Conservation (phyloP, 2,797 vertebrate species). For the Odontamblyopus rebecca region DNA sequence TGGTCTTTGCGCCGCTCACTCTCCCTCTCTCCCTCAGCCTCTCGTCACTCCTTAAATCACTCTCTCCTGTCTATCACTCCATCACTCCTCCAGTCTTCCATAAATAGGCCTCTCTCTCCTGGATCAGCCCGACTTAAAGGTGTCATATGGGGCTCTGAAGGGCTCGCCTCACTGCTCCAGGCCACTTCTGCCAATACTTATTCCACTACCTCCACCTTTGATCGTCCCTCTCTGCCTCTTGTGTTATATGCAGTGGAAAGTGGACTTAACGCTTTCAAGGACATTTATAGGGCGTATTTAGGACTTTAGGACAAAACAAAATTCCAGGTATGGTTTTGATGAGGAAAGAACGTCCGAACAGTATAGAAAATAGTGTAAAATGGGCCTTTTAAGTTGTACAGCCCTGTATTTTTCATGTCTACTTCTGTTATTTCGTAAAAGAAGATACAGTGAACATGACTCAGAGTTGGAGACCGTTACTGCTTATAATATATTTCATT, state of each 20-base stretch:
- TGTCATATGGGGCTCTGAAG: conserved; percentile 63
- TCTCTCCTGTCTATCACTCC: conserved; percentile 46
- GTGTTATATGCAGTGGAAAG: conserved; percentile 19
- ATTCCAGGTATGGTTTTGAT: too few relatives aligned
- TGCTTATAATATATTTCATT: too few relatives aligned
- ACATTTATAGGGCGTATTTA: neutral
- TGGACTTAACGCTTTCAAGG: neutral
- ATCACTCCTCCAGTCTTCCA: conserved; percentile 44
- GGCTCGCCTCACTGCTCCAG: conserved; percentile 59
- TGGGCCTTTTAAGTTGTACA: too few relatives aligned
- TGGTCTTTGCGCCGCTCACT: conserved; percentile 45
- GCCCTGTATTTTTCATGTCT: too few relatives aligned
- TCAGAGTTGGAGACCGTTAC: too few relatives aligned
- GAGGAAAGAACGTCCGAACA: too few relatives aligned
- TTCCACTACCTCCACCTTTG: conserved; percentile 56
- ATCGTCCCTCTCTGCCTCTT: conserved; percentile 38
- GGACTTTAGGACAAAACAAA: neutral
- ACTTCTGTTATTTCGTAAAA: too few relatives aligned
- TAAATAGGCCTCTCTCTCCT: conserved; percentile 21
- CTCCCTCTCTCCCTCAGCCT: conserved; percentile 47
- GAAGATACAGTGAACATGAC: too few relatives aligned
- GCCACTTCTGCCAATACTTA: conserved; percentile 53
- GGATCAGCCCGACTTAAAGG: conserved; percentile 71
- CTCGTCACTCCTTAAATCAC: conserved; percentile 46
- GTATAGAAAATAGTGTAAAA: too few relatives aligned